Evolutionary conservation across 2,113 vertebrate genomes (phyloP), one percentile per base, ranked within the genome.

Genomic region (Acrocephalus arundinaceus): DNA sequence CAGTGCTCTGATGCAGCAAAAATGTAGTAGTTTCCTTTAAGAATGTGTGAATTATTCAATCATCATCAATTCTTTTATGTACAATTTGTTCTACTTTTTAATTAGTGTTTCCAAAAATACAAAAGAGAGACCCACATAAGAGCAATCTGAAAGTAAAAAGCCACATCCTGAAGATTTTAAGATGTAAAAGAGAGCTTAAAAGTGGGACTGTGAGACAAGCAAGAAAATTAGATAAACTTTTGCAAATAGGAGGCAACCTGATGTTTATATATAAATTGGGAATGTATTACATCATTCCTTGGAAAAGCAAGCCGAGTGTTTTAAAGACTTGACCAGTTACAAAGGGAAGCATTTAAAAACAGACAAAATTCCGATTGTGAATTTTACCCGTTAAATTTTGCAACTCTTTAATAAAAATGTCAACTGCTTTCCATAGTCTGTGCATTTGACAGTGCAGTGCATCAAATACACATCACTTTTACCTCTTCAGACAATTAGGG

Each of bases 31-130:
- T 95, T 98, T 97, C 97, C 97, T 97, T 97, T 48, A 90, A 91
- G 55, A 66, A 95, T 74, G 92, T 90, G 22, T 46, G 79, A 96
- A 79, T 51, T 58, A 67, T 55, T 91, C 90, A 41, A 27, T 91
- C 95, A 96, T 96, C 93, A 93, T 94, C 89, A 90, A 96, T 93
- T 95, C 89, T 95, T 97, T 94, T 94, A 97, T 68, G 95, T 81
- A 97, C 92, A 71, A 94, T 97, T 98, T 96, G 96, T 94, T 97
- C 94, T 65, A 97, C 96, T 98, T 98, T 96, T 97, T 97, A 97
- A 97, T 97, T 91, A 96, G 89, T 49, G 89, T 74, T 97, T 97
- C 96, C 95, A 96, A 97, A 96, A 93, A 91, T 59, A 97, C 86
- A 89, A 95, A 55, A 96, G 94, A 97, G 97, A 97, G 90, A 98